Evolutionary conservation across 1,140 invertebrate genomes (phyloP).

Genomic region (Helicoverpa armigera): DNA sequence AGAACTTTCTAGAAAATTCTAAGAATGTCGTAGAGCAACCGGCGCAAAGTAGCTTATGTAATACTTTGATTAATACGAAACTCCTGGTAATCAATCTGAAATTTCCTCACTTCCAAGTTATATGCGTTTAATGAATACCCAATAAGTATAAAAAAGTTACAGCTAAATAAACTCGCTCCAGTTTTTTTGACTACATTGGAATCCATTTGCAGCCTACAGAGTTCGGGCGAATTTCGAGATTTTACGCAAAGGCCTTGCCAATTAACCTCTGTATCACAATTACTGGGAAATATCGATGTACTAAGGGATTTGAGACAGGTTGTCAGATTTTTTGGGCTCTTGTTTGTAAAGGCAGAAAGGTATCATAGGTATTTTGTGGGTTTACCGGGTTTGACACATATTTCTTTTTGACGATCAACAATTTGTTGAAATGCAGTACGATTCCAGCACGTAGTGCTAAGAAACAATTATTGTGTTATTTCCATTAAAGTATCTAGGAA

Average conservation of each 20-base stretch:
- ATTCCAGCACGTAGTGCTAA: too few species aligned
- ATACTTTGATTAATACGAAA: constrained; percentile 39
- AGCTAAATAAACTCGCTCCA: background rate
- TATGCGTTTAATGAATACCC: background rate
- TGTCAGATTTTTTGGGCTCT: background rate
- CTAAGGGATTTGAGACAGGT: background rate
- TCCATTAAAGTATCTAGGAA: too few species aligned
- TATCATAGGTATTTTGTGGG: too few species aligned
- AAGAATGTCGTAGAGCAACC: constrained; percentile 9
- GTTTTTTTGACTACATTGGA: background rate
- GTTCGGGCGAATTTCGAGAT: background rate
- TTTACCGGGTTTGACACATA: too few species aligned
- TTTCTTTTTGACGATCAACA: too few species aligned
- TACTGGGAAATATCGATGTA: constrained; percentile 8
- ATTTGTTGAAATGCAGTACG: too few species aligned
- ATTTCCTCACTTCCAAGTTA: background rate
- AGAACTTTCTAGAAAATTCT: constrained; percentile 32
- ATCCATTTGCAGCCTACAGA: background rate
- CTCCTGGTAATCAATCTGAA: background rate
- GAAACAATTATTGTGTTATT: too few species aligned
- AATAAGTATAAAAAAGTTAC: background rate
- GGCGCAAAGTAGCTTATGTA: constrained; percentile 14
- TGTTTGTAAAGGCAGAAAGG: background rate
- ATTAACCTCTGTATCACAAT: background rate
- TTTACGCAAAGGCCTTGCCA: constrained; percentile 8